Evolutionary conservation across 2,113 vertebrate genomes (phyloP).

Genomic region (Fregetta grallaria): DNA sequence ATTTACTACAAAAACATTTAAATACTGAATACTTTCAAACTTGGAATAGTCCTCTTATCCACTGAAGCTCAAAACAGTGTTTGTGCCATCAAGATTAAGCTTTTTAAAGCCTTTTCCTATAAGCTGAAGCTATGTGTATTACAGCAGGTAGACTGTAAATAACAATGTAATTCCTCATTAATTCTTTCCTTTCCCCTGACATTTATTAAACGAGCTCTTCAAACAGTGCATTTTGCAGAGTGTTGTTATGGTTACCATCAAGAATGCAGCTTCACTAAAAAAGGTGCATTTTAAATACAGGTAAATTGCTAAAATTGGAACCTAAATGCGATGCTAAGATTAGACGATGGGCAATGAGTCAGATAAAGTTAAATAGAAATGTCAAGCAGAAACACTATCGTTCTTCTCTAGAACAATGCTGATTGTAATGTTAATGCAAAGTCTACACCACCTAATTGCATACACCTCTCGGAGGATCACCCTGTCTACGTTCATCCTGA

Average conservation of each 20-base stretch:
- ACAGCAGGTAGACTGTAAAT: not conserved
- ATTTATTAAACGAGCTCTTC: not conserved
- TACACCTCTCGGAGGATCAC: not conserved
- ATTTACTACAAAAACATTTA: not conserved
- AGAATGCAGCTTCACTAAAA: not conserved
- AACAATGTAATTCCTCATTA: not conserved
- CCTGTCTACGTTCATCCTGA: not conserved
- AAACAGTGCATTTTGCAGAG: not conserved
- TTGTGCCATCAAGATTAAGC: not conserved
- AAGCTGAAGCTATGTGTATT: not conserved
- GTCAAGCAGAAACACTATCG: not conserved
- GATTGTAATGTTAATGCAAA: not conserved
- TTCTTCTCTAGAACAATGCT: not conserved
- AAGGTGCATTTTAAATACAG: not conserved
- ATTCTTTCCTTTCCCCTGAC: not conserved
- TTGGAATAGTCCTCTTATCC: not conserved
- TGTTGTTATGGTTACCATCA: not conserved
- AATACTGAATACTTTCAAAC: not conserved
- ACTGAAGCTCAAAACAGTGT: not conserved
- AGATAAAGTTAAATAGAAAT: not conserved
- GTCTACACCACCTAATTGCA: not conserved
- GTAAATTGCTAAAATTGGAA: not conserved
- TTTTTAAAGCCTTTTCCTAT: not conserved
- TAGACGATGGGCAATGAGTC: not conserved
- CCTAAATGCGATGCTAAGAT: not conserved